Base-by-base conservation (phyloP, 2,113 vertebrate species). In the Lasiurus borealis region DNA sequence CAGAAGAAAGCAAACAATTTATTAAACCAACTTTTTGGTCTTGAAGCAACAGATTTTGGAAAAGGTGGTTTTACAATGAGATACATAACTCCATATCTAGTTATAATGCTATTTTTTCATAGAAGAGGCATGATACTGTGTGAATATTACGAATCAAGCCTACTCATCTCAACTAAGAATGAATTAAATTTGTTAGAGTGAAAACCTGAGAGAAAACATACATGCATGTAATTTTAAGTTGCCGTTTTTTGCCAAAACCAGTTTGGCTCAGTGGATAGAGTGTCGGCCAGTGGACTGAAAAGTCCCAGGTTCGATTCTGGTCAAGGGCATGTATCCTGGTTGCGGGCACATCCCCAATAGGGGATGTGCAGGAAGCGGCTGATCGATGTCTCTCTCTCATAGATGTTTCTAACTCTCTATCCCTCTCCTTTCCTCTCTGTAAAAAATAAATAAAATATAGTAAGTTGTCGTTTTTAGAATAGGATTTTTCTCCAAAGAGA, bases 151-250 rank as follows among this genome's bases (percentile, higher is more conserved):
- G 92, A 97, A 78, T 94, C 95, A 97, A 88, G 90, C 95, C 97
- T 96, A 96, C 88, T 96, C 95, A 95, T 93, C 93, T 96, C 71
- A 95, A 94, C 73, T 72, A 97, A 96, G 96, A 93, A 93, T 96
- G 95, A 97, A 96, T 80, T 93, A 88, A 95, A 95, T 91, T 87
- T 91, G 50, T 84, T 80, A 84, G 86, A 97, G 82, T 97, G 88
- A 97, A 97, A 97, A 92, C 84, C 88, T 94, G 73, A 96, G 92
- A 95, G 83, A 95, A 69, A 97, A 96, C 4, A 36, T 88, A 57
- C 64, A 72, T 36, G 50, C 96, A 91, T 86, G 78, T 86, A 91
- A 96, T 73, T 95, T 85, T 86, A 95, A 88, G 48, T 85, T 94
- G 62, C 96, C 85, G 85, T 87, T 96, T 96, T 96, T 95, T 40